phyloP scores from a whole-genome alignment of 2,888 invertebrate species.

The Drosophila ezoana region DNA sequence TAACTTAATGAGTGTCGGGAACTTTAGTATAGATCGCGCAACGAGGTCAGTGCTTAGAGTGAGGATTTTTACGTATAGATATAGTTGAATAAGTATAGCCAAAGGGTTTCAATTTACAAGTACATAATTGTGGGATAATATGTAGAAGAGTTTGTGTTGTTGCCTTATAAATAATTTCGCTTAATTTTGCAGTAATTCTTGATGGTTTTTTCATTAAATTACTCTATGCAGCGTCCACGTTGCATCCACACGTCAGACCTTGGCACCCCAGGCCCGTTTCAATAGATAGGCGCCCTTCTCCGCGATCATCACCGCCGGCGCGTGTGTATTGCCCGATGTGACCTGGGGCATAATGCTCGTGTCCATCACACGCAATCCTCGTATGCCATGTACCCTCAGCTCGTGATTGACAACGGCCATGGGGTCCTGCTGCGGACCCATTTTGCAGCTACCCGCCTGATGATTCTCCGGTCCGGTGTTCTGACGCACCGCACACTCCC shows the following conservation, averaged over 20 bases:
- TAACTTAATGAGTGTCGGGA: constrained; percentile 54
- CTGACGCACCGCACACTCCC: constrained; percentile 89
- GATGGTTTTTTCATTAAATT: constrained; percentile 76
- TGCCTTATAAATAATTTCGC: constrained; percentile 65
- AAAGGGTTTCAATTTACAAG: constrained; percentile 13
- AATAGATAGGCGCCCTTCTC: constrained; percentile 87
- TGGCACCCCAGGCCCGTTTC: constrained; percentile 84
- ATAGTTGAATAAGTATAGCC: constrained; percentile 42
- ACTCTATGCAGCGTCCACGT: constrained; percentile 84
- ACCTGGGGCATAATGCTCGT: constrained; percentile 93
- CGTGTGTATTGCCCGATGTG: constrained; percentile 91
- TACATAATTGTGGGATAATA: constrained; percentile 19
- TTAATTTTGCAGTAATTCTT: constrained; percentile 49
- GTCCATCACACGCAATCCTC: constrained; percentile 90
- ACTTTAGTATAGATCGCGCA: constrained; percentile 62
- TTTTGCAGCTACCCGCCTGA: constrained; percentile 93
- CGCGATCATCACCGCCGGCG: constrained; percentile 92
- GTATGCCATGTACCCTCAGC: constrained; percentile 88
- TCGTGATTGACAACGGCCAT: constrained; percentile 91
- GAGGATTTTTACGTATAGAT: constrained; percentile 32
- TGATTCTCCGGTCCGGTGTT: constrained; percentile 93
- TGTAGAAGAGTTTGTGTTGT: constrained; percentile 40
- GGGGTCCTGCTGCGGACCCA: constrained; percentile 90
- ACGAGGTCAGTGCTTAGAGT: constrained; percentile 74
- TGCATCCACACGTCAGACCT: constrained; percentile 83